A percentile compares a stretch with the other conserved stretches of the same genome.
phyloP scores from a whole-genome alignment of 2,888 invertebrate species.

The Hypolimnas misippus region DNA sequence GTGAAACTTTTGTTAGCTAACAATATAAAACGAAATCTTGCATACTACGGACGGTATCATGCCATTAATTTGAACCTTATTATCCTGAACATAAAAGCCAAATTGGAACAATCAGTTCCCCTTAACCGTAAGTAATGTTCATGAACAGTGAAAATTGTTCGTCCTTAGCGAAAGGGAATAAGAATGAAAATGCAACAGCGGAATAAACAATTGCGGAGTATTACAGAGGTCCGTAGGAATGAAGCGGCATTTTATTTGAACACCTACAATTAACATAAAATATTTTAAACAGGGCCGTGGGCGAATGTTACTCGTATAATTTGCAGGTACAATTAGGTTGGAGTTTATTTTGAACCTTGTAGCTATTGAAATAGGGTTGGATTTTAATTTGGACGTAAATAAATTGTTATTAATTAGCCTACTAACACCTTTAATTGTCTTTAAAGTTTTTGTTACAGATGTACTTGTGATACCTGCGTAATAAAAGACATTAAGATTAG shows the following conservation, averaged over 20 bases:
- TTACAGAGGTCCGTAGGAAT: constrained; percentile 5
- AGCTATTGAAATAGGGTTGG: neutral
- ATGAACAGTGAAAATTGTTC: neutral
- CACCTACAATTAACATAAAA: constrained; percentile 40
- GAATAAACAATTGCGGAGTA: constrained; percentile 3
- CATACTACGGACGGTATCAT: neutral
- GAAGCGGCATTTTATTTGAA: constrained; percentile 41
- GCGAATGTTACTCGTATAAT: constrained; percentile 28
- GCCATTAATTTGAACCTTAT: neutral
- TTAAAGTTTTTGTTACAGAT: constrained; percentile 13
- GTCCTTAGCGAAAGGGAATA: neutral
- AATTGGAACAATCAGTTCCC: neutral
- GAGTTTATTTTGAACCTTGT: constrained; percentile 15
- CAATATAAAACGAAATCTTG: constrained; percentile 5
- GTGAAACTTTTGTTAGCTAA: constrained; percentile 9
- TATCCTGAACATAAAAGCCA: neutral
- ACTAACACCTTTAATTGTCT: constrained; percentile 34
- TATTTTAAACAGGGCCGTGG: constrained; percentile 40
- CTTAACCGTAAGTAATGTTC: neutral
- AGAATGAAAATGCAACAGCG: neutral
- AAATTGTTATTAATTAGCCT: constrained; percentile 29
- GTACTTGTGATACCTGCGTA: neutral
- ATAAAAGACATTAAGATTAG: constrained; percentile 3
- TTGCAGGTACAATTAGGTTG: constrained; percentile 27
- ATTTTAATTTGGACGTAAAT: neutral